Evolutionary conservation across 2,888 invertebrate species (phyloP), one percentile per base, ranked within the genome.

Genomic region (Drosophila kambysellisi): DNA sequence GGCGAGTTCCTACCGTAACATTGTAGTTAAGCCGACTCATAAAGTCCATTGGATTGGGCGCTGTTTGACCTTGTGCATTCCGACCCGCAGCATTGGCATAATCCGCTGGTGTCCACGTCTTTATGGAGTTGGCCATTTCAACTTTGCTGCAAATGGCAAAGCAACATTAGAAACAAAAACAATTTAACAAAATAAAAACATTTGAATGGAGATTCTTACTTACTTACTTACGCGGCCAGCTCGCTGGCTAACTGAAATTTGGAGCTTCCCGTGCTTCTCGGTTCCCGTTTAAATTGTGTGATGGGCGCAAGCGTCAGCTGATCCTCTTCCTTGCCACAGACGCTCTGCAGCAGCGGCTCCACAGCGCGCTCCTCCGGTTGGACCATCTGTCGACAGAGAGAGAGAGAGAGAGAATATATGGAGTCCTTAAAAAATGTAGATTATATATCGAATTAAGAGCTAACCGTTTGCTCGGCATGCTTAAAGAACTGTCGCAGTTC

Each of bases 401-500:
- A 30, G 2, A 29, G 51, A n/a, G n/a, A 30, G 3, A 6, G 6
- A 12, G 8, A 20, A 33, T 11, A 54, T 6, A 51, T 15, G 29
- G 4, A 20, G 25, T 25, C 20, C 8, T 8, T 8, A 25, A 50
- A 29, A 29, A 9, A 50, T 50, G 29, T 29, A 50, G 29, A 29
- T 29, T 11, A 11, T 3, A n/a, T n/a, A 4, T 15, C 25, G 46
- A 25, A 15, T 7, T 8, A 9, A 9, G 1, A 33, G 35, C 81
- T 80, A 39, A 93, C 92, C 17, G 87, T 91, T 67, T 93, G 91
- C 90, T 95, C 95, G 7, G 96, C 96, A 91, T 95, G 95, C 88
- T 95, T 95, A 88, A 96, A 97, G 92, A 97, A 97, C 77, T 95
- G 94, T 60, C 95, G 95, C 32, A 97, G 91, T 82, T 96, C 96